Base-by-base conservation (phyloP, 2,888 invertebrate species). In the Papilio demoleus region DNA sequence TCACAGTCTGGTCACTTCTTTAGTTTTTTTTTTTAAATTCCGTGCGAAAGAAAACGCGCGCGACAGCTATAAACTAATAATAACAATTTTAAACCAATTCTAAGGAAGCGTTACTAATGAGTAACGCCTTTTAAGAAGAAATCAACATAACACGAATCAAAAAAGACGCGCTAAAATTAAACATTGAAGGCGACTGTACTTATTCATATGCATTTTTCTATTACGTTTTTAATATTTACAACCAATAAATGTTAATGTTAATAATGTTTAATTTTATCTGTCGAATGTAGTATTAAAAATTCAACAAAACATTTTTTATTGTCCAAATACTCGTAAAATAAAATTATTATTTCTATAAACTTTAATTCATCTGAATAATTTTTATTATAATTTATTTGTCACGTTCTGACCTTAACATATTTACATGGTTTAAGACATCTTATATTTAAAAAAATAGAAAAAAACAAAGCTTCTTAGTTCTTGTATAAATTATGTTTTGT, bases 321-420 rank as follows among this genome's bases (percentile, higher is more conserved):
- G 34, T 17, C n/a, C 24, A 14, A 36, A 5, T 4, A 42, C 27
- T 40, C 56, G n/a, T 65, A 65, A 53, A 65, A 53, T 36, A 65
- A 14, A 24, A 19, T 17, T 42, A 56, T 65, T 40, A 65, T 65
- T 65, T 65, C 42, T 42, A 31, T 56, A 42, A 40, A 56, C 14
- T 56, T 53, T 6, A 27, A 50, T 50, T 27, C 60, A 63, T 19
- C 1, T 11, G 4, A 38, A 67, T 70, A 67, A 59, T 64, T 71
- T 67, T 53, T 68, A 50, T 64, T 58, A 6, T 60, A 34, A 59
- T 61, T 17, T 27, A 53, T 61, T 53, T 67, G 67, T 61, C 67
- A 40, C 50, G 47, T 40, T 65, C 40, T 47, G 70, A 70, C 71
- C 71, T 70, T 63, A 68, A 58, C 59, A 45, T 38, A 27, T 42